Conservation (phyloP, 2,797 vertebrate genomes). For the Onychomys leucogaster region DNA sequence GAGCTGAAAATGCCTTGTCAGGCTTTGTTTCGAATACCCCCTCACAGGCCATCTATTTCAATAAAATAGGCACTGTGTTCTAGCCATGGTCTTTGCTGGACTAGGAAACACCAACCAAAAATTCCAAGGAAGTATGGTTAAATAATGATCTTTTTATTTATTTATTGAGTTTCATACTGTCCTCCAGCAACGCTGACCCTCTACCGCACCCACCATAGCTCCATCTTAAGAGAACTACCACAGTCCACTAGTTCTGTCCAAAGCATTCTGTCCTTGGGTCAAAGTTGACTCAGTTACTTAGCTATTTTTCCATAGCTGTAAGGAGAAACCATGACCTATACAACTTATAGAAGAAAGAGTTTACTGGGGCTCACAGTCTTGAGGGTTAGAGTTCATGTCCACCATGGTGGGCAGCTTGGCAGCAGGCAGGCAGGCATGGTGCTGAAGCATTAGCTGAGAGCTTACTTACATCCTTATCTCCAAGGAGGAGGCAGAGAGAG, state of each 20-base stretch:
- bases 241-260: neutral
- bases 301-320: neutral
- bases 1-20: neutral
- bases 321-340: neutral
- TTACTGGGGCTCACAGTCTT: neutral
- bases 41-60: slow-evolving; percentile 55
- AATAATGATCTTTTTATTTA: too few species aligned
- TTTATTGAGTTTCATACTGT: neutral
- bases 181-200: neutral
- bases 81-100: neutral
- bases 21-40: slow-evolving; percentile 38
- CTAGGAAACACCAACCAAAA: slow-evolving; percentile 8
- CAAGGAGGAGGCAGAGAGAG: neutral
- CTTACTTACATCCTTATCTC: neutral
- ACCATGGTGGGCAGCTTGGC: neutral
- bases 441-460: neutral
- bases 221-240: neutral
- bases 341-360: neutral
- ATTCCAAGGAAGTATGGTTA: neutral
- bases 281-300: neutral
- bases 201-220: too few species aligned
- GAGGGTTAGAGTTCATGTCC: too few species aligned
- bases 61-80: slow-evolving; percentile 1
- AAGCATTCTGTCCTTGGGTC: neutral
- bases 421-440: neutral